Evolutionary conservation across 2,113 vertebrate genomes (phyloP), one percentile per base, ranked within the genome.

Genomic region (Puntigrus tetrazona): DNA sequence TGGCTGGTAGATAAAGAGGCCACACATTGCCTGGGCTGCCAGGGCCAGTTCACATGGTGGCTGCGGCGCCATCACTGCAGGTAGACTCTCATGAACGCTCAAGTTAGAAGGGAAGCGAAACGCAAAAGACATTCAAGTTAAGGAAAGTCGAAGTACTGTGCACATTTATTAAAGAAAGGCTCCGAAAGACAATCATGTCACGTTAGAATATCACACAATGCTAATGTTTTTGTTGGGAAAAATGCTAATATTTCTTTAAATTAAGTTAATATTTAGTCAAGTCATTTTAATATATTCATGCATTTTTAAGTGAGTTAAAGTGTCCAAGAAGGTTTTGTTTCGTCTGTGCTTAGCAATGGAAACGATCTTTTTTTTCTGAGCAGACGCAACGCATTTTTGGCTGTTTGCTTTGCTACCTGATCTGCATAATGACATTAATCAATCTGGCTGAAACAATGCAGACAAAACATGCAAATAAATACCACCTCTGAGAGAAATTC

Each of bases 21-120:
- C 20, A 95, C 91, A 31, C 92, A 94, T 61, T 99, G 98, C 81
- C 94, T 95, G 0, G 94, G 92, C 90, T 99, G 98, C 90, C 92
- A 94, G 87, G 93, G 94, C 22, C 96, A 96, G 87, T 99, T 99
- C 93, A 96, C 96, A 3, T 99, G 97, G 98, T 97, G 95, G 95
- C 92, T 97, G 81, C 97, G 97, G 55, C 92, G 95, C 65, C 98
- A 99, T 92, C 97, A 97, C 92, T 99, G 98, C 96, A 98, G 98
- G 97, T 98, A 86, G 11, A 59, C 67, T n/a, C 38, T 50, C n/a
- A 22, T 57, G 0, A 6, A 74, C 59, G 57, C 38, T 63, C 22
- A 7, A 18, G 29, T 1, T 36, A 36, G 31, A 67, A 18, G 31
- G 34, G 31, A 20, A 67, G 63, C 20, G 31, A 67, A 34, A 34